Conservation (phyloP, 2,797 vertebrate genomes). For the Hoplostethus atlanticus region DNA sequence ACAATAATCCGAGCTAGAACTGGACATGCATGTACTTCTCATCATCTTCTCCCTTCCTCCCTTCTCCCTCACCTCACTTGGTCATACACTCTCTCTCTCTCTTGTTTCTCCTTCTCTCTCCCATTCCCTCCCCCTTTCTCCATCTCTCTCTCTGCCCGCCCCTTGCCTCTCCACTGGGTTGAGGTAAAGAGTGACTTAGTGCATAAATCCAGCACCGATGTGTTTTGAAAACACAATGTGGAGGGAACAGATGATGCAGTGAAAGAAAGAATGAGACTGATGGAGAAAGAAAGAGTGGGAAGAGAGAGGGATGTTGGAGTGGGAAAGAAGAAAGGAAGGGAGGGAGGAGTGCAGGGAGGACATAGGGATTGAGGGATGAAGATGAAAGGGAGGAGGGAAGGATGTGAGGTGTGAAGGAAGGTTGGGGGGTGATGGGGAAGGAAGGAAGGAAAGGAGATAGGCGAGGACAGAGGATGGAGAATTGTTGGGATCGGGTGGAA, state of each 20-base stretch:
- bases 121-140: not conserved
- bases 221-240: slow-evolving; percentile 69
- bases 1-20: too few relatives aligned
- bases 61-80: slow-evolving; percentile 7
- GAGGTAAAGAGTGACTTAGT: slow-evolving; percentile 70
- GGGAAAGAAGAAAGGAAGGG: too few relatives aligned
- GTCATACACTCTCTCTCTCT: slow-evolving; percentile 1
- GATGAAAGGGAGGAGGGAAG: too few relatives aligned
- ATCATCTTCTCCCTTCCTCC: slow-evolving; percentile 13
- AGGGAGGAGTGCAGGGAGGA: too few relatives aligned
- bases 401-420: too few relatives aligned
- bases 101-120: slow-evolving; percentile 5
- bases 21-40: too few relatives aligned
- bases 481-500: slow-evolving; percentile 2
- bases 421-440: too few relatives aligned
- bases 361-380: too few relatives aligned
- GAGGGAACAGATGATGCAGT: slow-evolving; percentile 50
- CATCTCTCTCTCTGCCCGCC: slow-evolving; percentile 57
- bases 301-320: too few relatives aligned
- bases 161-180: slow-evolving; percentile 69
- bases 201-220: slow-evolving; percentile 68
- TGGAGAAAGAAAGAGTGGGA: slow-evolving; percentile 35
- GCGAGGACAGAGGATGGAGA: not conserved
- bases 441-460: slow-evolving; percentile 9
- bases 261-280: slow-evolving; percentile 38